These are phyloP conservation scores for Ethmia dodecea DNA, from an alignment of 2,888 invertebrate species.

Conservation along the genomic window DNA sequence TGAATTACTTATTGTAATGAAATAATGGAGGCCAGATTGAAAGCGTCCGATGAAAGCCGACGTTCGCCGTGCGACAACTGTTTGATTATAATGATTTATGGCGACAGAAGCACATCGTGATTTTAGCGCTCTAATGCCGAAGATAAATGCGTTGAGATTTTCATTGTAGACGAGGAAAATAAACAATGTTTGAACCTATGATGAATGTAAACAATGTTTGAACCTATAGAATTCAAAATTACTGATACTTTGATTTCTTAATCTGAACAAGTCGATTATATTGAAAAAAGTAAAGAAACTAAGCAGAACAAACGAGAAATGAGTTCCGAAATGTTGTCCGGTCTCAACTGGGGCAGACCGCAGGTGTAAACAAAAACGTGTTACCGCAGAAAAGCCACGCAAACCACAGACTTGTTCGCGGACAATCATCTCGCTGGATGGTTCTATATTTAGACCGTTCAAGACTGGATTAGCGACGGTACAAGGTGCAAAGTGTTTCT, in stretches of 20 bases:
- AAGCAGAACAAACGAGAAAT: slow-evolving; percentile 21
- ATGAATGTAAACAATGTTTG: slow-evolving; percentile 45
- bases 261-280: slow-evolving; percentile 13
- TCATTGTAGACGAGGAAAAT: slow-evolving; percentile 47
- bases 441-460: slow-evolving; percentile 59
- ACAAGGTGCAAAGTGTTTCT: slow-evolving; percentile 50
- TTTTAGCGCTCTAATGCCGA: slow-evolving; percentile 62
- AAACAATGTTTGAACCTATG: slow-evolving; percentile 36
- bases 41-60: slow-evolving; percentile 70
- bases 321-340: slow-evolving; percentile 17
- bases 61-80: slow-evolving; percentile 46
- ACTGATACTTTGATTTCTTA: slow-evolving; percentile 23
- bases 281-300: slow-evolving; percentile 19
- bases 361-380: slow-evolving; percentile 59
- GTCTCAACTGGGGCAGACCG: slow-evolving; percentile 46
- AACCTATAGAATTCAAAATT: slow-evolving; percentile 25
- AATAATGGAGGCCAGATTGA: slow-evolving; percentile 73
- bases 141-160: slow-evolving; percentile 61
- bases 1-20: slow-evolving; percentile 74
- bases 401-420: slow-evolving; percentile 48
- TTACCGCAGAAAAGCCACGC: slow-evolving; percentile 46
- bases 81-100: slow-evolving; percentile 75
- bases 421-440: slow-evolving; percentile 54
- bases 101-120: slow-evolving; percentile 62
- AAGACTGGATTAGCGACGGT: slow-evolving; percentile 48